Conservation (phyloP, 1,140 invertebrate genomes). For the Melipona quadrifasciata region DNA sequence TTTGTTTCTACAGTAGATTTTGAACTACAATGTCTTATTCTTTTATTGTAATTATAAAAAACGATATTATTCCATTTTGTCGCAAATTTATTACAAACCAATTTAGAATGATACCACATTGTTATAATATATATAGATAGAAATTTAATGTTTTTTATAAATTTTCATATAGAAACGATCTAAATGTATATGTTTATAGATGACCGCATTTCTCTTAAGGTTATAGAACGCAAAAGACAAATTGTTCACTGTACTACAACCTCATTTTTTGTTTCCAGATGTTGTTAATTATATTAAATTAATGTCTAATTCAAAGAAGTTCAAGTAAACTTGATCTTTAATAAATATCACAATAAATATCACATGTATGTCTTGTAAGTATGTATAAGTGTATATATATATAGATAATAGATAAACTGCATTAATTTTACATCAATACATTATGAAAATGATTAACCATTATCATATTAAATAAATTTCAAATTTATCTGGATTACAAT, state of each 20-base stretch:
- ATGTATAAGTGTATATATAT: background rate
- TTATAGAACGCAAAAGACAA: background rate
- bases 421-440: too few species aligned
- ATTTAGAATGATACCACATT: conserved; percentile 63
- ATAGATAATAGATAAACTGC: too few species aligned
- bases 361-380: background rate
- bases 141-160: conserved; percentile 13
- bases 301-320: background rate
- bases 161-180: background rate
- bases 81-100: conserved; percentile 49
- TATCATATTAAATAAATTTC: background rate
- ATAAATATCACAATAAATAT: background rate
- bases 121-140: background rate
- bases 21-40: conserved; percentile 11
- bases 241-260: background rate
- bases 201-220: background rate
- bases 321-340: background rate
- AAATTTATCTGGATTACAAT: background rate
- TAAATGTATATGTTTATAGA: background rate
- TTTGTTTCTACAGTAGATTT: conserved; percentile 28
- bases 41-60: conserved; percentile 31
- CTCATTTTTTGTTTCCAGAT: background rate
- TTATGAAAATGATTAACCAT: too few species aligned
- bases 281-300: background rate
- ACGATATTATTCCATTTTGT: conserved; percentile 11